phyloP scores from a whole-genome alignment of 2,113 vertebrate species.

The Cephalophus harveyi region DNA sequence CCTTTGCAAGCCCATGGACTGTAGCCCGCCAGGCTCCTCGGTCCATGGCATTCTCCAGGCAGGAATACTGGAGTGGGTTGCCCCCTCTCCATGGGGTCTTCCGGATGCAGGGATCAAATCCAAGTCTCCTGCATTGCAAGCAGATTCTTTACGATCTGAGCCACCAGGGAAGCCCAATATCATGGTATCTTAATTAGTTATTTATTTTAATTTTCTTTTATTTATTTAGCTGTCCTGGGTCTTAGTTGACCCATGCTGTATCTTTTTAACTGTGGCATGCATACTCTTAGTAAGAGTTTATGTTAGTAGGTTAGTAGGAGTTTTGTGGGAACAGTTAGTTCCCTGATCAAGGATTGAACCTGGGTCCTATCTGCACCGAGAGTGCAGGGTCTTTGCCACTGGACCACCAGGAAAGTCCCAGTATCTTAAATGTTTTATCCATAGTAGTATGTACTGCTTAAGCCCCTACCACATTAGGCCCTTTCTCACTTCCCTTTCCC shows the following conservation, averaged over 20 bases:
- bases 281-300: background rate
- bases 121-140: background rate
- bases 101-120: background rate
- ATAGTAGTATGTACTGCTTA: background rate
- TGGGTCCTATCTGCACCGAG: background rate
- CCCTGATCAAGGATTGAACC: background rate
- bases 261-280: background rate
- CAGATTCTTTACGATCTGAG: background rate
- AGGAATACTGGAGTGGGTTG: background rate
- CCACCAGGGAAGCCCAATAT: background rate
- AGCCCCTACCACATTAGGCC: background rate
- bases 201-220: background rate
- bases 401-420: background rate
- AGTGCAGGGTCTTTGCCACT: background rate
- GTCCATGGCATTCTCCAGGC: background rate
- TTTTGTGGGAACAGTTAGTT: background rate
- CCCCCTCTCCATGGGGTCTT: background rate
- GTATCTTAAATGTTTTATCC: background rate
- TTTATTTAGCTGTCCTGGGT: background rate
- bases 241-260: background rate
- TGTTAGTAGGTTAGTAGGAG: background rate
- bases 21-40: background rate
- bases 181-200: background rate
- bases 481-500: background rate
- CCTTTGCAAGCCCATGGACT: background rate